phyloP scores from a whole-genome alignment of 2,888 invertebrate genomes.

The Gisinianus flammeolus region DNA sequence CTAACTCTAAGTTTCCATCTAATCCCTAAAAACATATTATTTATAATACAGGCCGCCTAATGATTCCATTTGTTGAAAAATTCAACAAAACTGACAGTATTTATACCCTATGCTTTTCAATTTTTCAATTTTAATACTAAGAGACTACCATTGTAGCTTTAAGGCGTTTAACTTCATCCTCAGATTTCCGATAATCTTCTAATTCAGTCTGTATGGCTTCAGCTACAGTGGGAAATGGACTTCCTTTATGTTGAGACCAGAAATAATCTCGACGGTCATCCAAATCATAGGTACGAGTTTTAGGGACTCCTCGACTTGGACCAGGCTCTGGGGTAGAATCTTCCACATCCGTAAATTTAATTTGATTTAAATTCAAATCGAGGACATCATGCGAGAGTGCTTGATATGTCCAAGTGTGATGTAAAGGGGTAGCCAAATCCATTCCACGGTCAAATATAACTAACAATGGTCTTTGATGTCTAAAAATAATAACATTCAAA shows the following conservation, averaged over 20 bases:
- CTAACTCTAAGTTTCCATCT: constrained; percentile 60
- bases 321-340: constrained; percentile 67
- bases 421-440: constrained; percentile 92
- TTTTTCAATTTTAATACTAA: not conserved
- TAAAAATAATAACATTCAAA: constrained; percentile 62
- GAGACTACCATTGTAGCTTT: constrained; percentile 83
- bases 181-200: constrained; percentile 90
- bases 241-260: constrained; percentile 93
- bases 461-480: constrained; percentile 91
- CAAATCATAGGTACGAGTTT: constrained; percentile 84
- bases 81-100: too few species aligned
- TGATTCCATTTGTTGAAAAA: not conserved
- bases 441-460: constrained; percentile 91
- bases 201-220: constrained; percentile 98
- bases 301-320: constrained; percentile 61
- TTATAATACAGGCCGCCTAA: not conserved
- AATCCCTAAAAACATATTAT: constrained; percentile 37
- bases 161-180: constrained; percentile 94
- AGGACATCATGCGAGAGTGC: constrained; percentile 96
- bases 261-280: constrained; percentile 82
- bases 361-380: constrained; percentile 86
- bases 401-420: constrained; percentile 99
- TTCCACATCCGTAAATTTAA: constrained; percentile 72
- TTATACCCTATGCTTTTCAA: too few species aligned
- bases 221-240: constrained; percentile 91